Evolutionary conservation across 2,797 vertebrate species (phyloP), one percentile per base, ranked within the genome.

Genomic region (Bradypodion ventrale): DNA sequence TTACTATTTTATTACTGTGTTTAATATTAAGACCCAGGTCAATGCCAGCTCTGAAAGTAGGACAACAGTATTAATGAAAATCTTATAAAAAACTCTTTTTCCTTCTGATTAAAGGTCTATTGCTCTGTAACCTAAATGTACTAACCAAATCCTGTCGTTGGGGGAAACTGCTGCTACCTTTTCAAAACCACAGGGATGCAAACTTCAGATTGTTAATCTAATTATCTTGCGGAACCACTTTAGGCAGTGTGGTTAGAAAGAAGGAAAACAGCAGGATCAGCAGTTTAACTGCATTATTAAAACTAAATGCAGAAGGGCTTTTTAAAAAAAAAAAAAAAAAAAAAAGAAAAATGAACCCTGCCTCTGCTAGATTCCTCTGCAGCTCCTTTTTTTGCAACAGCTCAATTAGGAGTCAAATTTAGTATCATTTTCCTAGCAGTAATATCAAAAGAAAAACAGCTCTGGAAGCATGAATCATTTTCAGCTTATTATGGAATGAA

Each of bases 211-310:
- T 83, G 83, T 84, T 93, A 90, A 89, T 90, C 80, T 87, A 90
- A 91, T 91, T 89, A 89, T 88, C 56, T 85, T 65, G 62, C 81
- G 77, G 85, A 89, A 91, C 69, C 80, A 84, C 79, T 84, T 92
- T 63, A 89, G 85, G 83, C 86, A 90, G 16, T 42, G 27, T 87
- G 78, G 82, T 90, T 90, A 87, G 89, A 88, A 86, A 77, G 83
- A 83, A 66, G 88, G 83, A 90, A 85, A 80, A 75, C 85, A 90
- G 84, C 78, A 88, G 85, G 86, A 87, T 32, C 35, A 46, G 35
- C 49, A 85, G 78, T 70, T 79, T 42, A 87, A 69, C n/a, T 91
- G 86, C 82, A 80, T 65, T 81, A 80, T 62, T 85, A 87, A 89
- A 91, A 82, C 76, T 52, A 69, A 78, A 70, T 83, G 84, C 84